These are phyloP conservation scores for Zaprionus africanus DNA, from an alignment of 1,140 invertebrate genomes.

Conservation along the genomic window DNA sequence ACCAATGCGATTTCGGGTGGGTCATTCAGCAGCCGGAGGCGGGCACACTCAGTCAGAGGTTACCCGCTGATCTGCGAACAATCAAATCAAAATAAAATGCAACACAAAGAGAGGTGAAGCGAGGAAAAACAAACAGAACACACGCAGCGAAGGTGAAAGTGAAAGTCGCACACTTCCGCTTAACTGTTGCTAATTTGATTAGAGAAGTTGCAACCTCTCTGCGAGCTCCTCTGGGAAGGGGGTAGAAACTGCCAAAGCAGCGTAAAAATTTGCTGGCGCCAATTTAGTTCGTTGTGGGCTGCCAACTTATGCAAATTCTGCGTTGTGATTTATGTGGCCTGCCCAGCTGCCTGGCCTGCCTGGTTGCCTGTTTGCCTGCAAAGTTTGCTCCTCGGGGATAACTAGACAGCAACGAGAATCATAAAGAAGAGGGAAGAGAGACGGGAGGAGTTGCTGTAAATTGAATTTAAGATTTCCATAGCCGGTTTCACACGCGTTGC, in stretches of 20 bases:
- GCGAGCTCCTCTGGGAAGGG: background rate
- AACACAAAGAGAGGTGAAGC: conserved; percentile 48
- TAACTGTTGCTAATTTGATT: conserved; percentile 81
- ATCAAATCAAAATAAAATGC: conserved; percentile 80
- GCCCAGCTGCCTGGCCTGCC: conserved; percentile 2
- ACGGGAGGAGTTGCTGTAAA: conserved; percentile 43
- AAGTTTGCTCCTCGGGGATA: conserved; percentile 44
- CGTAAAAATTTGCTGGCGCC: conserved; percentile 54
- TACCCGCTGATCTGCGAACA: conserved; percentile 69
- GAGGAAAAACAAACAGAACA: conserved; percentile 18
- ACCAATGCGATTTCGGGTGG: conserved; percentile 42
- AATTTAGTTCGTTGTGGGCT: conserved; percentile 59
- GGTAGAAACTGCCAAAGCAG: conserved; percentile 16
- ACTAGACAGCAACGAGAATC: background rate
- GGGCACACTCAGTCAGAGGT: background rate
- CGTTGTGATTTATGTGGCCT: conserved; percentile 61
- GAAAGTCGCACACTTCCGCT: conserved; percentile 66
- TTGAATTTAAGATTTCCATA: conserved; percentile 58
- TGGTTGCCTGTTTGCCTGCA: conserved; percentile 21
- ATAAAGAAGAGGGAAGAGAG: too few species aligned
- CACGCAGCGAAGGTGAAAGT: conserved; percentile 12
- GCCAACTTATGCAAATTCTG: conserved; percentile 78
- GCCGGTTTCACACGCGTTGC: conserved; percentile 61
- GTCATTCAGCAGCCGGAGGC: conserved; percentile 11
- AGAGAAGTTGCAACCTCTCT: conserved; percentile 49